Evolutionary conservation across 2,888 invertebrate genomes (phyloP).

Genomic region (Brachylomia viminalis): DNA sequence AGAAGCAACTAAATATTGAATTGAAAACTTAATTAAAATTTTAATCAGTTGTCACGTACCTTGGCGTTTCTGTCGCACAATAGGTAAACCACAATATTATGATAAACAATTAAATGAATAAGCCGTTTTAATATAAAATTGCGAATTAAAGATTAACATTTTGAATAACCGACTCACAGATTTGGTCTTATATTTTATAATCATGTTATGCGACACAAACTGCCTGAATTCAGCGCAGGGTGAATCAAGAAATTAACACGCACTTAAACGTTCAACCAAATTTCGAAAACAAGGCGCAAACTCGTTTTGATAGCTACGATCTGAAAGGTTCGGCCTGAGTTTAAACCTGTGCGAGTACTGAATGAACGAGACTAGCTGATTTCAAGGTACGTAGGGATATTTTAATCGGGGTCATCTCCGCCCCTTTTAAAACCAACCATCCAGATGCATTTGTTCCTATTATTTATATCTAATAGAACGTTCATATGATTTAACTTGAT

Average conservation of each 20-base stretch:
- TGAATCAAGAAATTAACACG: too few species aligned
- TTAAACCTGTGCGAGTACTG: not conserved
- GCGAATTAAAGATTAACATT: not conserved
- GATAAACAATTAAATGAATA: not conserved
- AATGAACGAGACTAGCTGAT: not conserved
- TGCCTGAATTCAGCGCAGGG: not conserved
- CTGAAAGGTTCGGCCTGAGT: not conserved
- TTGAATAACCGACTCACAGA: not conserved
- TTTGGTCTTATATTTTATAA: not conserved
- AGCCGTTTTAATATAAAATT: not conserved
- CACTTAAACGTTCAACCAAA: not conserved
- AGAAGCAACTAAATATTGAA: too few species aligned
- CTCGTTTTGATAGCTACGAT: not conserved
- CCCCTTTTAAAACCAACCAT: not conserved
- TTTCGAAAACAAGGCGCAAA: not conserved
- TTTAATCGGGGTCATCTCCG: not conserved
- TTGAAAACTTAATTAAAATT: too few species aligned
- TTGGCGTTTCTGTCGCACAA: not conserved
- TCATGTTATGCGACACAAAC: not conserved
- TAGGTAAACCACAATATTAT: accelerated
- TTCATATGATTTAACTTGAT: not conserved
- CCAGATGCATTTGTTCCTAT: not conserved
- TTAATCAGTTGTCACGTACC: not conserved
- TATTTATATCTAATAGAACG: not conserved
- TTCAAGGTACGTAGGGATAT: not conserved